Base-by-base conservation (phyloP, 2,888 invertebrate genomes). In the Monochamus alternatus region DNA sequence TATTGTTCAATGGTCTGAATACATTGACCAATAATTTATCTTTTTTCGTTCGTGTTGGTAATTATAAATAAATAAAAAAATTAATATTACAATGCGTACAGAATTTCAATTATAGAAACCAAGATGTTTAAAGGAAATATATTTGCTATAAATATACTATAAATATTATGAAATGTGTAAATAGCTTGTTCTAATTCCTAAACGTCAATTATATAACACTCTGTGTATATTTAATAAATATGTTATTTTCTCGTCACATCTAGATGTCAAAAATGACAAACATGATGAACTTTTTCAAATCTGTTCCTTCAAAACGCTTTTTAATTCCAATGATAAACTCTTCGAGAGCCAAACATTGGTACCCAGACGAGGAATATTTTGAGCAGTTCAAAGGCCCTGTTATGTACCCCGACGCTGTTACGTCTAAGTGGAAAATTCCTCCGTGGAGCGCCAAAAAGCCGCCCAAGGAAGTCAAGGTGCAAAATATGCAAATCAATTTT, bases 281-380 rank as follows among this genome's bases (percentile, higher is more conserved):
- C 66, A 10, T 75, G 65, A 73, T 73, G 73, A 75, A 63, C 51
- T 31, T 67, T 12, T n/a, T 60, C 14, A 75, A 30, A 60, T 7
- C 59, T 14, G 12, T 47, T 30, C 22, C 31, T 63, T 47, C 30
- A 44, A 10, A 31, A 10, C 58, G 31, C 14, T 5, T 3, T 5
- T 14, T 55, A 55, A 7, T 55, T 55, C 7, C 14, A 7, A 14
- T 64, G 10, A 10, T 14, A 30, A 64, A 47, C 7, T 5, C 22
- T 22, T 12, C 22, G 30, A 44, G 63, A 44, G 7, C 5, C 4
- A 66, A 65, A 74, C 38, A 62, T 52, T 95, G 95, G 95, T 91
- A 88, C 85, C 94, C 94, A 0, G 95, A 95, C 86, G 85, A 88
- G 3, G 91, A 93, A 63, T 95, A 88, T 78, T 65, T 92, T 1